Conservation (phyloP, 2,113 vertebrate genomes). For the Lontra canadensis region DNA sequence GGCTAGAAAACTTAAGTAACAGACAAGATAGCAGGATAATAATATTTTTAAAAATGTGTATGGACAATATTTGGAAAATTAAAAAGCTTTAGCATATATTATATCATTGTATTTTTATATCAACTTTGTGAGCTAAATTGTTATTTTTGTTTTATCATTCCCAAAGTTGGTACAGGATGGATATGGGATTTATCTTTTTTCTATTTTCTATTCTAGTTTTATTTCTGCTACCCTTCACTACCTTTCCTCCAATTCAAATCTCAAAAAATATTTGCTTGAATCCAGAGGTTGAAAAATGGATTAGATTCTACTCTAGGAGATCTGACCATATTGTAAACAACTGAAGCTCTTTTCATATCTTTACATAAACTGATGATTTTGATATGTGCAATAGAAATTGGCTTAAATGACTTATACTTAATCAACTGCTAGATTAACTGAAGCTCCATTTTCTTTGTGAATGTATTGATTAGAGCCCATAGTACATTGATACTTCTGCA, state of each 20-base stretch:
- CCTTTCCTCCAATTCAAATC: background rate
- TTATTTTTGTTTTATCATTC: constrained; percentile 28
- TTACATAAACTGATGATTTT: constrained; percentile 10
- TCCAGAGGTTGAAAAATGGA: background rate
- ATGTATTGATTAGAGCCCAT: background rate
- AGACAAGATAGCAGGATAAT: background rate
- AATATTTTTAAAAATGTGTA: background rate
- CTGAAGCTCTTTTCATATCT: background rate
- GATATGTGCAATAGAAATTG: background rate
- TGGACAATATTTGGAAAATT: background rate
- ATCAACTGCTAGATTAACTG: background rate
- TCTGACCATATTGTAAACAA: background rate
- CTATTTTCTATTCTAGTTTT: background rate
- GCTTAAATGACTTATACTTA: background rate
- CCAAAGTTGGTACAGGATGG: background rate
- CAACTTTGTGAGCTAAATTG: background rate
- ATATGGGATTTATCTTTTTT: background rate
- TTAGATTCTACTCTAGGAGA: background rate
- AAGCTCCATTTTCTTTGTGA: background rate
- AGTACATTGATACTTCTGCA: background rate
- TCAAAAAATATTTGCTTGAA: background rate
- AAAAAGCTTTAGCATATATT: background rate
- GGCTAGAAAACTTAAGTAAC: background rate
- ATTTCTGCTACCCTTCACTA: background rate
- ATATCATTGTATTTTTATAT: background rate